Evolutionary conservation across 2,888 invertebrate species (phyloP), one percentile per base, ranked within the genome.

Genomic region (Choristoneura rosaceana): DNA sequence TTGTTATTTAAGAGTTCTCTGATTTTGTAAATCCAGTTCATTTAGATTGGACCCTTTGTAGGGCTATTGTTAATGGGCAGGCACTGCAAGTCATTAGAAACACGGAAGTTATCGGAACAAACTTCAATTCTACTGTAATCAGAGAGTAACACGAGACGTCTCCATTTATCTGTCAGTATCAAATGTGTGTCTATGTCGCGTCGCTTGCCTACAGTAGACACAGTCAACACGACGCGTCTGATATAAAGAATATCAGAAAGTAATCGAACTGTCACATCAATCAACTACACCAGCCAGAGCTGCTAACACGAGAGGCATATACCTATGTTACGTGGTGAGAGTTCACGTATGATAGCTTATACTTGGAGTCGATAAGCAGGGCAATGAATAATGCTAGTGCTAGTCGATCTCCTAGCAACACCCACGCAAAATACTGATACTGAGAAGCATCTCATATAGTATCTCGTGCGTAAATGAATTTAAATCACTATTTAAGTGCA

Each of bases 221-320:
- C 52, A 52, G 55, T 55, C 55, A 55, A 55, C 55, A 55, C 55
- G 25, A 55, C 25, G 55, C 55, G 55, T 55, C 55, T 25, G n/a
- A 3, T 55, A 17, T 52, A 62, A 62, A 45, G 43, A 62, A 14
- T 45, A 62, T 62, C 45, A 45, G 25, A 43, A 25, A 45, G 62
- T 62, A 62, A 62, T 62, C 43, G 62, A 43, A 25, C 25, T 62
- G 62, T 62, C 62, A 45, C 62, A 62, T 62, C 62, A 62, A 62
- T 62, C 62, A 62, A 25, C 55, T 25, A 25, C 17, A 25, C 25
- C 25, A 55, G 55, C 25, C 55, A n/a, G n/a, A 12, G 12, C 12
- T 12, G 25, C 55, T 55, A 12, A 25, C 25, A 17, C 50, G 17
- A 10, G 55, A 25, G 25, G 12, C 0, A 3, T 10, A 10, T 55